Percentiles rank a stretch among this genome's conserved stretches.
Evolutionary conservation across 2,113 vertebrate species (phyloP).

Genomic region (Thunnus thynnus): DNA sequence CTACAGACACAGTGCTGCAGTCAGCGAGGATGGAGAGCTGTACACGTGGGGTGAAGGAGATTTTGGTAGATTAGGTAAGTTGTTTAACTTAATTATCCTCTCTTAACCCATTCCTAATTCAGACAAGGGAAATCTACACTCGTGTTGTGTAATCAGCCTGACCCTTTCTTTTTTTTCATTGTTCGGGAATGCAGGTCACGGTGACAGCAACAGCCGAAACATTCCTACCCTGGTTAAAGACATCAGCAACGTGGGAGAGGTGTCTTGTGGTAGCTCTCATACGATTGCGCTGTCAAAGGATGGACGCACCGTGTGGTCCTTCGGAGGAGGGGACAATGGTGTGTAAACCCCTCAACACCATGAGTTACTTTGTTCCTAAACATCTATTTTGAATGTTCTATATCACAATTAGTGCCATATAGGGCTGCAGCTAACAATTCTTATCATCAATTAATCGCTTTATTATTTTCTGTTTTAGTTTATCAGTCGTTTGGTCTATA

Average conservation of each 20-base stretch:
- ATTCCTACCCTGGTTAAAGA: slow-evolving; percentile 89
- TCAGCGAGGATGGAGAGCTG: slow-evolving; percentile 87
- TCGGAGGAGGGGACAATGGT: slow-evolving; percentile 89
- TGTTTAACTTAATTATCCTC: not conserved
- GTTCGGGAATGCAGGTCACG: slow-evolving; percentile 79
- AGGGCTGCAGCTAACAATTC: no score
- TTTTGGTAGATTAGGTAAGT: slow-evolving; percentile 85
- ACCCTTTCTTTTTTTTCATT: no score
- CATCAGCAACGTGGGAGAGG: slow-evolving; percentile 88
- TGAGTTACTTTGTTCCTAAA: no score
- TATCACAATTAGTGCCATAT: no score
- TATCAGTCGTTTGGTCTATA: no score
- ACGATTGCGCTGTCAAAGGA: slow-evolving; percentile 88
- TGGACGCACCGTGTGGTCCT: slow-evolving; percentile 88
- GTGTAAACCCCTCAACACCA: not conserved
- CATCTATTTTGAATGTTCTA: not conserved
- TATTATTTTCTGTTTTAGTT: no score
- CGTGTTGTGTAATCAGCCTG: no score
- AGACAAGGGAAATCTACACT: no score
- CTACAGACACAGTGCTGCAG: slow-evolving; percentile 88
- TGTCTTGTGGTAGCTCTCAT: slow-evolving; percentile 88
- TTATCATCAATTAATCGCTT: no score
- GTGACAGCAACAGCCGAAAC: slow-evolving; percentile 90
- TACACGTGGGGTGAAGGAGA: slow-evolving; percentile 90
- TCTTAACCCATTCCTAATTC: no score